These are phyloP conservation scores for Atrichornis clamosus DNA, from an alignment of 2,113 vertebrate species.

Conservation along the genomic window DNA sequence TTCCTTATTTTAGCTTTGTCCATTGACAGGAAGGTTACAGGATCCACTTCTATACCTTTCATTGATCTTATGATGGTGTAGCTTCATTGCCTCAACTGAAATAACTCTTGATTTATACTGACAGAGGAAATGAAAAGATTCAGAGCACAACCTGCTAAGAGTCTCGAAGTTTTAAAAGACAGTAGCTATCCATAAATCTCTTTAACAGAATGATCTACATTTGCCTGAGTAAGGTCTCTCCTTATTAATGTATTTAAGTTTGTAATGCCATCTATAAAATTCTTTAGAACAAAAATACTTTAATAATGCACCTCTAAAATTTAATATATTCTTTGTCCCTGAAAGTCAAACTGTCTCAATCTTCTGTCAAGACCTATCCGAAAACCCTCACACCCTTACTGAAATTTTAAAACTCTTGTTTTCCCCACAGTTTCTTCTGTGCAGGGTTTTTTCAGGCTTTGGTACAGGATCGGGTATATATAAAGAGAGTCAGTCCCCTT, in stretches of 20 bases:
- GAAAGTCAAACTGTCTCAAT: background rate
- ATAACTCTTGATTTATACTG: background rate
- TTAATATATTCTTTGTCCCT: background rate
- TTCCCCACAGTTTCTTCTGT: background rate
- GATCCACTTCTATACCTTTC: background rate
- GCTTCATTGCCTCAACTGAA: background rate
- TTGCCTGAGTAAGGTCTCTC: background rate
- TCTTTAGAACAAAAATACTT: background rate
- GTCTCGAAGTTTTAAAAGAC: background rate
- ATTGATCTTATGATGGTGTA: background rate
- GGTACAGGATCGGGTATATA: rapidly evolving
- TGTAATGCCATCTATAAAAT: background rate
- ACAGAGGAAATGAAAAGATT: background rate
- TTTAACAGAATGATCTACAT: background rate
- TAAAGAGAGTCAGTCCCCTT: background rate
- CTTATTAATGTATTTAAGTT: background rate
- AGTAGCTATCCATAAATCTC: background rate
- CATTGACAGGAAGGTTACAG: background rate
- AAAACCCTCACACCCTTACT: background rate
- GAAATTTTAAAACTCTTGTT: background rate
- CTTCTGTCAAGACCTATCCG: background rate
- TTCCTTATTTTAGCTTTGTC: background rate
- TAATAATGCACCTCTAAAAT: background rate
- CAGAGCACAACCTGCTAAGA: background rate
- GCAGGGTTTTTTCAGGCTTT: background rate